phyloP scores from a whole-genome alignment of 1,140 invertebrate species.

The Manduca sexta region DNA sequence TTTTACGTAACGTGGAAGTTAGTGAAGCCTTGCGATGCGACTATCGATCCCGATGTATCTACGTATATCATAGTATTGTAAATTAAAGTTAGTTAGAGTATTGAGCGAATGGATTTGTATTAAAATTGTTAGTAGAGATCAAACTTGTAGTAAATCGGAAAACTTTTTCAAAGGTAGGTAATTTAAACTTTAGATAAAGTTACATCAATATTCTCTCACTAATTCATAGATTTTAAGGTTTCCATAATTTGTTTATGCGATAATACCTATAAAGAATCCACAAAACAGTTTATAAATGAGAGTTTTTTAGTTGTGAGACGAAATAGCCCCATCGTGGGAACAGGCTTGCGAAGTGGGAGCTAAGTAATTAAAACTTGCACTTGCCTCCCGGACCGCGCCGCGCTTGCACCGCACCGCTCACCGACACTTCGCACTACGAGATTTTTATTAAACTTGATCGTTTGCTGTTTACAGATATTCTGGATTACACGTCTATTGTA shows the following conservation, averaged over 20 bases:
- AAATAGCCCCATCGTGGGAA: conserved; percentile 44
- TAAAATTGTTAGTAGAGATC: too few species aligned
- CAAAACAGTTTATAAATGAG: conserved; percentile 46
- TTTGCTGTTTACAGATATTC: conserved; percentile 1
- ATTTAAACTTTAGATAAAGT: too few species aligned
- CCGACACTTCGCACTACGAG: background rate
- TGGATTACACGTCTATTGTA: too few species aligned
- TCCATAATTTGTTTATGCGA: too few species aligned
- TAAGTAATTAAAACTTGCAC: conserved; percentile 63
- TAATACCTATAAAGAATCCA: background rate
- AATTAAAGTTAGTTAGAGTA: background rate
- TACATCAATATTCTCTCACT: too few species aligned
- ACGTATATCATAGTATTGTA: background rate
- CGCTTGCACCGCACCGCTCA: conserved; percentile 10
- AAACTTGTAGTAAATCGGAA: too few species aligned
- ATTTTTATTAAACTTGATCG: conserved; percentile 21
- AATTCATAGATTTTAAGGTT: too few species aligned
- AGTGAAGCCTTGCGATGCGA: background rate
- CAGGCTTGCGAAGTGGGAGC: conserved; percentile 35
- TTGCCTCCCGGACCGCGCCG: conserved; percentile 7
- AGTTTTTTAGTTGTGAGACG: conserved; percentile 51
- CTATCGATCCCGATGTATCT: background rate
- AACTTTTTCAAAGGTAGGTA: too few species aligned
- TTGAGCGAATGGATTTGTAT: too few species aligned
- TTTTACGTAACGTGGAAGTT: too few species aligned